A percentile compares a stretch with the other conserved stretches of the same genome.
Evolutionary conservation across 2,113 vertebrate genomes (phyloP).

Genomic region (Chaetops frenatus): DNA sequence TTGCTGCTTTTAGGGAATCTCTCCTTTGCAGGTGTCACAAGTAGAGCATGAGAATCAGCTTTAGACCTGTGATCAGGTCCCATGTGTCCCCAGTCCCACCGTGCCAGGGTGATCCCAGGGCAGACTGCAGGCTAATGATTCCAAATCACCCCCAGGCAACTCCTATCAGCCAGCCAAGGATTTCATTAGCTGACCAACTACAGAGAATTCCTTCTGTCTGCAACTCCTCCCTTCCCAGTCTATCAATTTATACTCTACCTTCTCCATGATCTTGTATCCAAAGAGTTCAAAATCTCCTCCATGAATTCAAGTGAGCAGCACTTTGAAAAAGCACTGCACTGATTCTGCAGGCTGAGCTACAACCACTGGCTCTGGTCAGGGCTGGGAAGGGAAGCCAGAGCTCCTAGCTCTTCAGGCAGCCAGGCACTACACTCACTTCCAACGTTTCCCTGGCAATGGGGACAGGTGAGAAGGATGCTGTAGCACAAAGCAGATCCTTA

Average conservation of each 20-base stretch:
- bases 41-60: not conserved
- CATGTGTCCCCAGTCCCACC: not conserved
- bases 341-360: not conserved
- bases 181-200: not conserved
- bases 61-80: not conserved
- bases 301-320: not conserved
- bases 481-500: not conserved
- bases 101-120: not conserved
- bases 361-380: not conserved
- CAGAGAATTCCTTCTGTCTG: not conserved
- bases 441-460: not conserved
- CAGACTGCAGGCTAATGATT: not conserved
- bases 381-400: not conserved
- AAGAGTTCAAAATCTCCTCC: not conserved
- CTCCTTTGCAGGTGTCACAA: not conserved
- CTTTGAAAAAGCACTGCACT: not conserved
- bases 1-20: not conserved
- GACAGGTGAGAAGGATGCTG: not conserved
- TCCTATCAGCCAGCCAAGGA: not conserved
- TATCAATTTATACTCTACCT: not conserved
- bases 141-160: not conserved
- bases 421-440: not conserved
- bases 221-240: not conserved
- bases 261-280: not conserved
- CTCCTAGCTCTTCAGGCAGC: not conserved